phyloP scores from a whole-genome alignment of 2,113 vertebrate genomes.

The Pluvianellus socialis region DNA sequence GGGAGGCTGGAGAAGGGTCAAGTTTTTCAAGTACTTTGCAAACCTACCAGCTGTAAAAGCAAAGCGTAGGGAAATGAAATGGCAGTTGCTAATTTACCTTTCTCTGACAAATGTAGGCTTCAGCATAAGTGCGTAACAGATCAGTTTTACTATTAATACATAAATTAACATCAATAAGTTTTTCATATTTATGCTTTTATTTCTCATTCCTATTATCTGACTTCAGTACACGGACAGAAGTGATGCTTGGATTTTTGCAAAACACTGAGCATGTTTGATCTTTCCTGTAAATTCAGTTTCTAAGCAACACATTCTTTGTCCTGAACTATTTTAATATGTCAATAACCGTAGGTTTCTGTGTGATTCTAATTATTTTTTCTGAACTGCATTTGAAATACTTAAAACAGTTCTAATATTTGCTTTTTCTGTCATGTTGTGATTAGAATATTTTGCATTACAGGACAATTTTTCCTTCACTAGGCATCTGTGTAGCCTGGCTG shows the following conservation, averaged over 20 bases:
- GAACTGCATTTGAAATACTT: conserved; percentile 24
- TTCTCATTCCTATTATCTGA: not conserved
- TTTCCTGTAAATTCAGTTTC: conserved; percentile 46
- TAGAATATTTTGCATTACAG: conserved; percentile 15
- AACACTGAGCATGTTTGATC: not conserved
- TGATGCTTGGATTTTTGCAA: not conserved
- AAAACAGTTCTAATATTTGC: not conserved
- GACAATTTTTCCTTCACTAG: not conserved
- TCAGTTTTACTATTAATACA: not conserved
- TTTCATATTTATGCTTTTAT: not conserved
- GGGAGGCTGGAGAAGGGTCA: conserved; percentile 70
- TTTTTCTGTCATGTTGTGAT: not conserved
- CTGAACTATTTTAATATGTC: conserved; percentile 44
- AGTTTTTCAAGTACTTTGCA: conserved; percentile 64
- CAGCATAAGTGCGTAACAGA: not conserved
- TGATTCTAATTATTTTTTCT: conserved; percentile 31
- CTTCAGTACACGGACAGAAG: not conserved
- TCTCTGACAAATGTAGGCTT: conserved; percentile 23
- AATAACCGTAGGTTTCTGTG: conserved; percentile 26
- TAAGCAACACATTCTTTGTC: conserved; percentile 46
- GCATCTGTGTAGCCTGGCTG: not conserved
- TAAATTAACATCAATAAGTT: conserved; percentile 1
- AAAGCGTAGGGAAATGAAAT: conserved; percentile 20
- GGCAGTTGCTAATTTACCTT: conserved; percentile 50
- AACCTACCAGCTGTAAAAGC: conserved; percentile 65